Evolutionary conservation across 2,888 invertebrate genomes (phyloP).

Genomic region (Elaeidobius kamerunicus): DNA sequence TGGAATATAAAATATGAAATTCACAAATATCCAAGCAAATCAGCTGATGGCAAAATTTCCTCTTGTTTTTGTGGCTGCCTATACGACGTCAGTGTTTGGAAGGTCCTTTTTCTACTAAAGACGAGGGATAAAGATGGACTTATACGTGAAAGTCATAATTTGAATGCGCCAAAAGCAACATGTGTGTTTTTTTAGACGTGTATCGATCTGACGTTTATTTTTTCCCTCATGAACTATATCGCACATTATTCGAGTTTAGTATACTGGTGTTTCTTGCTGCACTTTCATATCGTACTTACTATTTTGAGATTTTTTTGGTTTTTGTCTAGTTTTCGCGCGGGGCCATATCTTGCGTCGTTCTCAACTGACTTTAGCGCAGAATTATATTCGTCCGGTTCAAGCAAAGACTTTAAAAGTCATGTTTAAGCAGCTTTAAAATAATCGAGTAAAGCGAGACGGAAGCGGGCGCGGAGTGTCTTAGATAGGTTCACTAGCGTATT

Average conservation of each 20-base stretch:
- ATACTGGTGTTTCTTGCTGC: slow-evolving; percentile 6
- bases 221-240: slow-evolving; percentile 25
- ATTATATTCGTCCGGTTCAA: slow-evolving; percentile 14
- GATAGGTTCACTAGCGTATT: slow-evolving; percentile 27
- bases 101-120: slow-evolving; percentile 10
- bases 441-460: slow-evolving; percentile 7
- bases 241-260: slow-evolving; percentile 10
- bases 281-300: neutral
- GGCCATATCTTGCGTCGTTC: slow-evolving; percentile 22
- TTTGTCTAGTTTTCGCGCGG: slow-evolving; percentile 16
- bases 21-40: slow-evolving; percentile 1
- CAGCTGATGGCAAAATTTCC: slow-evolving; percentile 14
- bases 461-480: slow-evolving; percentile 8
- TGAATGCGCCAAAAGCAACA: slow-evolving; percentile 40
- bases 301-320: slow-evolving; percentile 6
- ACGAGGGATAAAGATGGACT: slow-evolving; percentile 19
- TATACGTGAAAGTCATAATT: slow-evolving; percentile 28
- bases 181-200: slow-evolving; percentile 39
- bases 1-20: neutral
- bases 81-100: neutral
- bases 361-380: slow-evolving; percentile 26
- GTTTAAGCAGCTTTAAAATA: slow-evolving; percentile 8
- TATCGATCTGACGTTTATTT: slow-evolving; percentile 41
- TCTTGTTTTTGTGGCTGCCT: neutral
- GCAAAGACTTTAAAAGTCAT: slow-evolving; percentile 8